phyloP scores from a whole-genome alignment of 2,888 invertebrate species.

The Caenorhabditis sp. region DNA sequence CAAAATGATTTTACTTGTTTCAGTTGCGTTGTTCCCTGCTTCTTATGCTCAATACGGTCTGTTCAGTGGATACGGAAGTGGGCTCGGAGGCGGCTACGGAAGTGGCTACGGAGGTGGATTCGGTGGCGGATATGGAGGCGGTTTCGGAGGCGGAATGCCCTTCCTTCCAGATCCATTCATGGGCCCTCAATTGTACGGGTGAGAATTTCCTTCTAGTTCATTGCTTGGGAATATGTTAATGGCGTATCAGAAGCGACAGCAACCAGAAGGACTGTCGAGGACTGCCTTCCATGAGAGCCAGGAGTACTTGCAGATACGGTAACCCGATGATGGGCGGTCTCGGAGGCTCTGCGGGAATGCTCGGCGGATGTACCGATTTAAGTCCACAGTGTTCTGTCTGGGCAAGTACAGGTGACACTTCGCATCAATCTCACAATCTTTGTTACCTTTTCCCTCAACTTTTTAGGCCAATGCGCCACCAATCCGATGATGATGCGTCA shows the following conservation, averaged over 20 bases:
- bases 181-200: conserved; percentile 25
- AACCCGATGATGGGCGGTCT: conserved; percentile 19
- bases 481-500: conserved; percentile 50
- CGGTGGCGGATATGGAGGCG: not conserved
- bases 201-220: not conserved
- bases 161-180: conserved; percentile 17
- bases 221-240: not conserved
- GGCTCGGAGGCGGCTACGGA: too few species aligned
- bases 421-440: not conserved
- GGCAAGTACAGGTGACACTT: conserved; percentile 49
- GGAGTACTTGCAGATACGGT: conserved; percentile 59
- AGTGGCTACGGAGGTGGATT: conserved; percentile 27
- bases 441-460: not conserved
- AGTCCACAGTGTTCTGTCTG: conserved; percentile 52
- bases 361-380: conserved; percentile 32
- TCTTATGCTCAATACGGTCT: conserved; percentile 24
- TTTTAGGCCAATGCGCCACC: conserved; percentile 51
- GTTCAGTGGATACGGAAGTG: too few species aligned
- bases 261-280: conserved; percentile 45
- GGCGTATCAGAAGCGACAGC: conserved; percentile 15
- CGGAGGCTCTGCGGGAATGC: conserved; percentile 2
- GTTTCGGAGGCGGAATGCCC: conserved; percentile 16
- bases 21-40: not conserved
- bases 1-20: not conserved
- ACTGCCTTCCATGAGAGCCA: conserved; percentile 55